Evolutionary conservation across 2,888 invertebrate species (phyloP), one percentile per base, ranked within the genome.

Genomic region (Gymnosoma rotundatum): DNA sequence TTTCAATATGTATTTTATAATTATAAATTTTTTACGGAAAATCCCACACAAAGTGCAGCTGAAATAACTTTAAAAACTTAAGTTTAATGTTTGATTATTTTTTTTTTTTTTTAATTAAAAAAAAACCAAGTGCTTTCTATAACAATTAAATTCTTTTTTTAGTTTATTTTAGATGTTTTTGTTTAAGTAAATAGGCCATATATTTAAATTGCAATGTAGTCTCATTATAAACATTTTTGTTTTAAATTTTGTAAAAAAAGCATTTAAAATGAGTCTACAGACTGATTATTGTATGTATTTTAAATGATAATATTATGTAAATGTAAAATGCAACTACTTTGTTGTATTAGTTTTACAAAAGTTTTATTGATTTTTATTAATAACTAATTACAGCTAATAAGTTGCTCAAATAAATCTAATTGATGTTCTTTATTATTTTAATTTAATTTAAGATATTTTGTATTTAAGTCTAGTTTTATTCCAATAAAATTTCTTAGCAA

Each of bases 231-330:
- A 69, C 9, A 48, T 58, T 50, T 69, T 38, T 45, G 45, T 45
- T 25, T 45, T 36, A 9, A 54, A 32, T 58, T 64, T 72, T 76
- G 50, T 75, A 67, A 69, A 61, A 50, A 64, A 45, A 32, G 58
- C 81, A 81, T 58, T 75, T 63, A 63, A 78, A 73, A 69, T 73
- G 81, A 84, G 84, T 84, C 84, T 84, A 84, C 78, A 84, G 84
- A 84, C 84, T 84, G 84, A 84, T 78, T 84, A 84, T 67, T 78
- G 69, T 84, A 78, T 74, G 78, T 81, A 81, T 84, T 66, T 64
- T 56, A 32, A 63, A 70, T 20, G 61, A 70, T 32, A 69, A 25
- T 42, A 60, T 72, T 58, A 66, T 73, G 42, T 83, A 58, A 78
- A 81, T 61, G 67, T 81, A 64, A 80, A 78, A 76, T 80, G 76